Evolutionary conservation across 2,113 vertebrate species (phyloP).

Genomic region (Peromyscus maniculatus): DNA sequence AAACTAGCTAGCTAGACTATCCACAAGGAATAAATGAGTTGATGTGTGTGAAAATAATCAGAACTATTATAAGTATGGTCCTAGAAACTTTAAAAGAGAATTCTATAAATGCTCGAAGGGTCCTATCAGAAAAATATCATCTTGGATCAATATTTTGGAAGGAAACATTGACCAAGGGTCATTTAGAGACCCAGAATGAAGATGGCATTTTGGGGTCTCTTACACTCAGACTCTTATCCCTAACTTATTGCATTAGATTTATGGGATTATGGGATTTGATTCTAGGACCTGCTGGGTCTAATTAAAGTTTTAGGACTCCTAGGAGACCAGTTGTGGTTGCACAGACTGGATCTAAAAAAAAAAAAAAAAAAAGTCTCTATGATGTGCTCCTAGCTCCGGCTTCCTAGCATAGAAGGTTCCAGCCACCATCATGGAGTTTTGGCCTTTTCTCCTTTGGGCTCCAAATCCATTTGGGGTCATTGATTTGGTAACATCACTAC

Average conservation of each 20-base stretch:
- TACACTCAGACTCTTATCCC: not conserved
- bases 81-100: slow-evolving; percentile 43
- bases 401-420: not conserved
- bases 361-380: not conserved
- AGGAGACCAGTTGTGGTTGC: not conserved
- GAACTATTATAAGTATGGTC: not conserved
- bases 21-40: slow-evolving; percentile 17
- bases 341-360: slow-evolving; percentile 4
- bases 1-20: not conserved
- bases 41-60: slow-evolving; percentile 2
- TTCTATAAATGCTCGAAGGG: not conserved
- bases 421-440: not conserved
- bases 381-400: not conserved
- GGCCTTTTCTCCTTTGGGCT: not conserved
- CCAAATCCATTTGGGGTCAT: not conserved
- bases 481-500: not conserved
- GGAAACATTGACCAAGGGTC: not conserved
- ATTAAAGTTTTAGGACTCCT: slow-evolving; percentile 68
- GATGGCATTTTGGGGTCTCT: slow-evolving; percentile 1
- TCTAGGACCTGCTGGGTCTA: slow-evolving; percentile 39
- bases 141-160: not conserved
- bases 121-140: slow-evolving; percentile 4
- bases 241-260: slow-evolving; percentile 41
- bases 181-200: slow-evolving; percentile 51
- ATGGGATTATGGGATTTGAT: slow-evolving; percentile 32